Evolutionary conservation across 2,113 vertebrate genomes (phyloP).

Genomic region (Forbesichthys agassizii): DNA sequence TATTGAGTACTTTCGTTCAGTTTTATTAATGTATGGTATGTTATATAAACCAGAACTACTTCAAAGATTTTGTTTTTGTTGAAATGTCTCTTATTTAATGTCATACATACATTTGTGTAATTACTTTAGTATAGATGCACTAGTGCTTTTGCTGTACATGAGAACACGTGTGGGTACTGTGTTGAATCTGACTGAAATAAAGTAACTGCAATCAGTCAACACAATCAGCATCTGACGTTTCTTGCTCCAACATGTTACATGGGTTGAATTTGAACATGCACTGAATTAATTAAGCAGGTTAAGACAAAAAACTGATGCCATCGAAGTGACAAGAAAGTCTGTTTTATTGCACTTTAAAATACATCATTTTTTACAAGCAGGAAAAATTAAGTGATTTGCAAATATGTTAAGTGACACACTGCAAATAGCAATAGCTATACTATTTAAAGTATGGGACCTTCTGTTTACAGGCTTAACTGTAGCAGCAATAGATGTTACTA

Average conservation of each 20-base stretch:
- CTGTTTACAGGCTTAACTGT: too few relatives aligned
- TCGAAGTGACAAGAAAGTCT: too few relatives aligned
- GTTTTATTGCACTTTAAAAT: background rate
- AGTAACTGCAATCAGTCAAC: constrained; percentile 34
- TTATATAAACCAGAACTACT: constrained; percentile 7
- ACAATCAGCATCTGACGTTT: constrained; percentile 2
- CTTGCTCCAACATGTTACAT: background rate
- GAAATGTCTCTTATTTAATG: constrained; percentile 20
- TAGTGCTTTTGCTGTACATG: constrained; percentile 57
- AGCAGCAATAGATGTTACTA: background rate
- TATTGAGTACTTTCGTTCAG: constrained; percentile 26
- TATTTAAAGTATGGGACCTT: too few relatives aligned
- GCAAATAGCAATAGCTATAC: background rate
- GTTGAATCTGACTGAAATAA: constrained; percentile 53
- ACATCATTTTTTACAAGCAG: constrained; percentile 10
- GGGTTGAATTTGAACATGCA: too few relatives aligned
- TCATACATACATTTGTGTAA: constrained; percentile 38
- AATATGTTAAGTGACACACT: constrained; percentile 17
- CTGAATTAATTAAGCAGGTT: too few relatives aligned
- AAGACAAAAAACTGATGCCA: too few relatives aligned
- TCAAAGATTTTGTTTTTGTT: constrained; percentile 30
- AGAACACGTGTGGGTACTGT: constrained; percentile 45
- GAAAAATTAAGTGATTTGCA: constrained; percentile 5
- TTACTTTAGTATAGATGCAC: constrained; percentile 28
- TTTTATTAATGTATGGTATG: constrained; percentile 35